These are phyloP conservation scores for Oreochromis grahami DNA, from an alignment of 2,797 vertebrate genomes.

Conservation along the genomic window DNA sequence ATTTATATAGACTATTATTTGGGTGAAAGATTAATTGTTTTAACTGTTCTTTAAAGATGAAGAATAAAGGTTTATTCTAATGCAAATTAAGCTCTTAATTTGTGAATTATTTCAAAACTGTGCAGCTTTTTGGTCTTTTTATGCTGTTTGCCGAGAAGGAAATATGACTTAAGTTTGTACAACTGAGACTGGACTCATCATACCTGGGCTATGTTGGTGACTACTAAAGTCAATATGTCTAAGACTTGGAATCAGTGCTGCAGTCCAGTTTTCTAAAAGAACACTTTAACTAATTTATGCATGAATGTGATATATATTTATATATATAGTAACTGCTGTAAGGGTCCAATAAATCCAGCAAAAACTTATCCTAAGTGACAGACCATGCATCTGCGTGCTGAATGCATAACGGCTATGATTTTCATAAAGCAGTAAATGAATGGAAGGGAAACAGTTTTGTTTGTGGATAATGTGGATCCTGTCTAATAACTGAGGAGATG, in stretches of 20 bases:
- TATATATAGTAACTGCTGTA: neutral
- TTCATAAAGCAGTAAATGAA: neutral
- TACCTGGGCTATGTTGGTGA: neutral
- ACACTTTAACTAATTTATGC: neutral
- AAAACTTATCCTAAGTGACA: neutral
- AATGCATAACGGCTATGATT: neutral
- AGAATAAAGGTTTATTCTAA: neutral
- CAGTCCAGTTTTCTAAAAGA: neutral
- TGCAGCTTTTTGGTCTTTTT: neutral
- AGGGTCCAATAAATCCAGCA: neutral
- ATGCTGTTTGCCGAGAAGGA: neutral
- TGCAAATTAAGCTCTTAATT: neutral
- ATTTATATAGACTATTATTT: neutral
- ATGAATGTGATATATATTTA: neutral
- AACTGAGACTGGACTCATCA: neutral
- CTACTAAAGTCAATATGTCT: neutral
- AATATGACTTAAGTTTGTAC: neutral
- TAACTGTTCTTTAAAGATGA: neutral
- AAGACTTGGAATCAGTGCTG: neutral
- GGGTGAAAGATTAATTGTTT: neutral
- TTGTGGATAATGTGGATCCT: neutral
- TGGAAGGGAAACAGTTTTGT: neutral
- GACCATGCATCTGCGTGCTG: neutral
- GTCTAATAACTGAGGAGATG: neutral
- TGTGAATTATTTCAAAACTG: neutral